Evolutionary conservation across 2,888 invertebrate species (phyloP).

Genomic region (Brenthis hecate): DNA sequence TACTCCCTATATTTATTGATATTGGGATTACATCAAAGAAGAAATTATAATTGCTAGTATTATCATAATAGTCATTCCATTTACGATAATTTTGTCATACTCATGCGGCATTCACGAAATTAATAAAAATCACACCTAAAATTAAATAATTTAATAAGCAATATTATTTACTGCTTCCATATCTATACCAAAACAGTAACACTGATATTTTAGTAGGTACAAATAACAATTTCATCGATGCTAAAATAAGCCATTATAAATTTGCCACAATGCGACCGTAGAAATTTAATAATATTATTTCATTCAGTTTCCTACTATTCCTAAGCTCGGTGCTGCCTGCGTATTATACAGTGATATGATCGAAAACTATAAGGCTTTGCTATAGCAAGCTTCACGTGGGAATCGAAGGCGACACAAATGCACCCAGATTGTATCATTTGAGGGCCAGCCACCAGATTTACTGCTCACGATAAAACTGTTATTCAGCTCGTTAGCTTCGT

Average conservation of each 20-base stretch:
- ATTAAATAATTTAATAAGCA: too few relatives aligned
- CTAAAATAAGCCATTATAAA: not conserved
- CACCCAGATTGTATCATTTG: slow-evolving; percentile 39
- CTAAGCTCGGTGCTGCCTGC: slow-evolving; percentile 7
- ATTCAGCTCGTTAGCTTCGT: slow-evolving; percentile 58
- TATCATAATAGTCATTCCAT: too few relatives aligned
- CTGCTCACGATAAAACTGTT: slow-evolving; percentile 52
- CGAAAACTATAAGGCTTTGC: slow-evolving; percentile 32
- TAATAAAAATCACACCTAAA: too few relatives aligned
- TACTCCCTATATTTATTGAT: too few relatives aligned
- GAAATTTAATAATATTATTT: slow-evolving; percentile 1
- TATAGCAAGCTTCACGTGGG: slow-evolving; percentile 38
- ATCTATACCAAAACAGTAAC: too few relatives aligned
- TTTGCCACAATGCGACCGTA: not conserved
- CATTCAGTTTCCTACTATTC: slow-evolving; percentile 9
- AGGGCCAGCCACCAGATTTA: slow-evolving; percentile 40
- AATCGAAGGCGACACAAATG: slow-evolving; percentile 40
- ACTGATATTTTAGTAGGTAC: too few relatives aligned
- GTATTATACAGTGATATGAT: slow-evolving; percentile 35
- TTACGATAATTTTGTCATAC: too few relatives aligned
- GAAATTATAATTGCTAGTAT: too few relatives aligned
- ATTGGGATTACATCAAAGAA: too few relatives aligned
- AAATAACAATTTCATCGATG: too few relatives aligned
- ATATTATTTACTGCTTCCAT: too few relatives aligned
- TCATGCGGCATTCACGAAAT: too few relatives aligned